Evolutionary conservation across 2,888 invertebrate species (phyloP).

Genomic region (Thera britannica): DNA sequence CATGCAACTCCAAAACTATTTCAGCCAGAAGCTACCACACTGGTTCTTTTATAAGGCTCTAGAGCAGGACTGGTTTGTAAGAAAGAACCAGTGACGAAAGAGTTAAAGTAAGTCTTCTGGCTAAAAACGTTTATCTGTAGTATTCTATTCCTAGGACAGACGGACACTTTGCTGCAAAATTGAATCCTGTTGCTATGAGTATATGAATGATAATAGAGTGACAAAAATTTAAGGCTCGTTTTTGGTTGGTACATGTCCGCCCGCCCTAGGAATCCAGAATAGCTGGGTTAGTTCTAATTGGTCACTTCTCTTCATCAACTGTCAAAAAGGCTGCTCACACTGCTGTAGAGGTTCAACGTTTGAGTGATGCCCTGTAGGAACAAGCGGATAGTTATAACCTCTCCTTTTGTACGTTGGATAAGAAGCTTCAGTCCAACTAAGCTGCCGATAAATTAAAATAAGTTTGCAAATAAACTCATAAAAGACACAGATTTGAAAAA

Average conservation of each 20-base stretch:
- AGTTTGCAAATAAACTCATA: neutral
- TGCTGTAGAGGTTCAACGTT: slow-evolving; percentile 25
- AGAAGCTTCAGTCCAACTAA: neutral
- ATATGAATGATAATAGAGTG: neutral
- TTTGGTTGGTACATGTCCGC: neutral
- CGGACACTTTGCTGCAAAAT: neutral
- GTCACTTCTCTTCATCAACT: slow-evolving; percentile 27
- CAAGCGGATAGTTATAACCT: slow-evolving; percentile 16
- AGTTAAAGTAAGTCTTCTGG: neutral
- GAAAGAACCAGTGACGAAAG: neutral
- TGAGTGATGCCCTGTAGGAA: slow-evolving; percentile 27
- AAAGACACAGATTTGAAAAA: neutral
- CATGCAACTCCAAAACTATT: slow-evolving; percentile 24
- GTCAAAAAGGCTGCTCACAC: slow-evolving; percentile 31
- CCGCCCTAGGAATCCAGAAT: slow-evolving; percentile 6
- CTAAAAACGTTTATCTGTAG: slow-evolving; percentile 17
- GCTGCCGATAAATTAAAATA: neutral
- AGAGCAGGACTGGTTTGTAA: neutral
- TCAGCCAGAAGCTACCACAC: slow-evolving; percentile 8
- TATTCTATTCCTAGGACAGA: slow-evolving; percentile 5
- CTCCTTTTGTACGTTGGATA: neutral
- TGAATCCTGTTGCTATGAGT: neutral
- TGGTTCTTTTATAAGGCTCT: neutral
- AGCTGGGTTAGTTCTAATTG: slow-evolving; percentile 18
- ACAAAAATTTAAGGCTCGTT: neutral